These are phyloP conservation scores for Halictus rubicundus DNA, from an alignment of 1,140 invertebrate species.

Conservation along the genomic window DNA sequence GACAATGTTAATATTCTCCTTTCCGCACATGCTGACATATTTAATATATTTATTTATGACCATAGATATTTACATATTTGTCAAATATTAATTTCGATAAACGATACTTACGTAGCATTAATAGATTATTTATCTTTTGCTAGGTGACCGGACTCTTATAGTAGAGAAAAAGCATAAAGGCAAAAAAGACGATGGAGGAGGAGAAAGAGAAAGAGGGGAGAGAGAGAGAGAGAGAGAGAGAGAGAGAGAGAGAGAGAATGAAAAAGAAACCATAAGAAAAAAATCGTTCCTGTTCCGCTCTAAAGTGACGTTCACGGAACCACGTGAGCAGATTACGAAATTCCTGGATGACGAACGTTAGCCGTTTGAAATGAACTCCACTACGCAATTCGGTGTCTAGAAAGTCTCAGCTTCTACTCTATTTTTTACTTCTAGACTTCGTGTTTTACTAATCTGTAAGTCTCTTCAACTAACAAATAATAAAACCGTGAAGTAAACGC, in stretches of 20 bases:
- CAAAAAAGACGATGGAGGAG: no score
- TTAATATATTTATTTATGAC: no score
- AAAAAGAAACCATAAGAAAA: background rate
- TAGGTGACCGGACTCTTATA: no score
- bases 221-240: background rate
- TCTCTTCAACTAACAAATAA: conserved; percentile 46
- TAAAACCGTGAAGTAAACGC: conserved; percentile 3
- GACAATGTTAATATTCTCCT: no score
- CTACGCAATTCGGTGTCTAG: conserved; percentile 58
- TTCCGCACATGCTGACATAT: no score
- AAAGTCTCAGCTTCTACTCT: conserved; percentile 61
- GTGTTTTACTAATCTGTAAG: conserved; percentile 51
- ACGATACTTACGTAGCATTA: no score
- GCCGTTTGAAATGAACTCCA: conserved; percentile 49
- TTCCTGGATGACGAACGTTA: conserved; percentile 47
- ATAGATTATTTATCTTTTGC: no score
- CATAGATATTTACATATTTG: no score
- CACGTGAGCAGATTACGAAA: conserved; percentile 28
- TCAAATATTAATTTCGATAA: no score
- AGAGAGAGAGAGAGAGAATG: background rate
- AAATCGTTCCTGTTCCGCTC: conserved; percentile 42
- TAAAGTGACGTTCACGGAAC: conserved; percentile 33
- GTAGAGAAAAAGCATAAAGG: no score
- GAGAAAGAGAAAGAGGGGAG: no score
- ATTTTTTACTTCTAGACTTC: conserved; percentile 59